Evolutionary conservation across 92 coral and sea anemone species (phyloP).

Genomic region (Epizoanthus ramosus): DNA sequence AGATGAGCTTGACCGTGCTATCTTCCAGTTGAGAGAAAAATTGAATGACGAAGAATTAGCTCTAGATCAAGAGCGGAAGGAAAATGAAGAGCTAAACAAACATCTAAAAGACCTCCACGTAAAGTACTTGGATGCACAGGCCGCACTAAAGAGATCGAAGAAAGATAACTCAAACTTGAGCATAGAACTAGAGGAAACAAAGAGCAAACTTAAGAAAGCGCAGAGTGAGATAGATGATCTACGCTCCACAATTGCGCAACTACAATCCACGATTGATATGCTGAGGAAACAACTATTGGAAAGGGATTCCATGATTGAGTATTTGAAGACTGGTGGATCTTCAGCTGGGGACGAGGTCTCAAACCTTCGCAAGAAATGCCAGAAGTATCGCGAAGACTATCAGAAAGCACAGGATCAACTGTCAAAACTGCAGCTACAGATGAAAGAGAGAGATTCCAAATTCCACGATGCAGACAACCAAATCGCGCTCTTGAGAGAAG

Average conservation of each 20-base stretch:
- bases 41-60: slow-evolving; percentile 71
- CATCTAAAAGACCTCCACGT: slow-evolving; percentile 71
- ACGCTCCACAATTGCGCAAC: slow-evolving; percentile 49
- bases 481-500: slow-evolving; percentile 52
- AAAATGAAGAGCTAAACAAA: slow-evolving; percentile 65
- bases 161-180: slow-evolving; percentile 57
- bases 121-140: slow-evolving; percentile 59
- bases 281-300: slow-evolving; percentile 65
- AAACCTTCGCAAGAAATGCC: slow-evolving; percentile 67
- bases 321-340: slow-evolving; percentile 54
- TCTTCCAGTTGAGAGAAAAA: slow-evolving; percentile 62
- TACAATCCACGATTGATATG: slow-evolving; percentile 69
- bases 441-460: slow-evolving; percentile 66
- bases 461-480: slow-evolving; percentile 57
- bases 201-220: slow-evolving; percentile 65
- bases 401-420: slow-evolving; percentile 76
- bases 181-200: slow-evolving; percentile 65
- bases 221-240: slow-evolving; percentile 66
- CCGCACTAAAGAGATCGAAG: slow-evolving; percentile 58
- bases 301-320: slow-evolving; percentile 56
- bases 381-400: slow-evolving; percentile 71
- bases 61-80: slow-evolving; percentile 55
- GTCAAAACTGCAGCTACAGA: slow-evolving; percentile 66
- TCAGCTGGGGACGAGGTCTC: slow-evolving; percentile 59
- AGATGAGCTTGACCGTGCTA: slow-evolving; percentile 62